Conservation (phyloP, 2,113 vertebrate species). For the Colinus virginianus region DNA sequence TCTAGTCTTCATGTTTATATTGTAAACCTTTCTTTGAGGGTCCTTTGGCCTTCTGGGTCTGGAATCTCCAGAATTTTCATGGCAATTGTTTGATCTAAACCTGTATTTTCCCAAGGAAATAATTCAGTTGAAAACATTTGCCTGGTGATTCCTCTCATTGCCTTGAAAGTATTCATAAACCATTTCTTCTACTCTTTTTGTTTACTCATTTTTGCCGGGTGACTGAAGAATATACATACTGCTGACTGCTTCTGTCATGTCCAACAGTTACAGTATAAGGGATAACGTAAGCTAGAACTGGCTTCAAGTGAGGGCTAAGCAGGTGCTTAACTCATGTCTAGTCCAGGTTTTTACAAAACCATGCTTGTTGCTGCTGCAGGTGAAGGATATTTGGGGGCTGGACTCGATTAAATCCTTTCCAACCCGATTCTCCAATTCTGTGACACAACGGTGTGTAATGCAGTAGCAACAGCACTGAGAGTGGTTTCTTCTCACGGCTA, state of each 20-base stretch:
- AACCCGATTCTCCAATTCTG: no score
- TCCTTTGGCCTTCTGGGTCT: neutral
- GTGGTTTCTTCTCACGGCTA: neutral
- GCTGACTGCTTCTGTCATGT: neutral
- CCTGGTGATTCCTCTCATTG: neutral
- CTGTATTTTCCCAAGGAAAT: neutral
- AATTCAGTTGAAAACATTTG: neutral
- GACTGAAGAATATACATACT: neutral
- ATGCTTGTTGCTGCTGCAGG: neutral
- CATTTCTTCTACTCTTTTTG: neutral
- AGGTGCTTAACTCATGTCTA: fast-evolving
- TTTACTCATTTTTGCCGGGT: neutral
- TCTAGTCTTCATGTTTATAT: neutral
- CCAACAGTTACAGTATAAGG: neutral
- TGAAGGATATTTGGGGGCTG: neutral
- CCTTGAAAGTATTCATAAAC: neutral
- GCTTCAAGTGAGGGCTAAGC: neutral
- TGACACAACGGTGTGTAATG: neutral
- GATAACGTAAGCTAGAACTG: neutral
- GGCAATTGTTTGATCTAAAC: neutral
- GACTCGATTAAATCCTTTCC: no score
- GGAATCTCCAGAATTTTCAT: neutral
- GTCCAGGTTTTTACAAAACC: neutral
- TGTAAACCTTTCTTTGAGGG: neutral
- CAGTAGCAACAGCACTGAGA: neutral